Base-by-base conservation (phyloP, 1,140 invertebrate species). In the Lucilia cuprina region DNA sequence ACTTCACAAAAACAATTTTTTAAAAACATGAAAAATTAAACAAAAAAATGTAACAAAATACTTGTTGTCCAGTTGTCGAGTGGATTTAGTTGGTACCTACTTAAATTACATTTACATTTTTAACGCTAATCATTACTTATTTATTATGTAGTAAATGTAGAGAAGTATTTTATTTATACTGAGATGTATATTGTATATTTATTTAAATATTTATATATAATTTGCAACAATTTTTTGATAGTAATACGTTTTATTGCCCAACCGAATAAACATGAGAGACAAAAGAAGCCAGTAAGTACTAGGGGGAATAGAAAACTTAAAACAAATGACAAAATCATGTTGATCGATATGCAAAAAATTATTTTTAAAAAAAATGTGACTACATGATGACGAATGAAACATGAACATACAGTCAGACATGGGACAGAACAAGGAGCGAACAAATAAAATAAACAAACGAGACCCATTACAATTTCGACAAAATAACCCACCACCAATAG, bases 251-350 rank as follows among this genome's bases (percentile, higher is more conserved):
- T 70, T 70, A 70, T 70, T 70, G 19, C 65, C 25, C 10, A 70
- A 70, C n/a, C 25, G 65, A n/a, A 41, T 17, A 41, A 60, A 60
- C 55, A 60, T 60, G 1, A 60, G 7, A n/a, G 14, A 17, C n/a
- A 60, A 17, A 30, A 60, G 55, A n/a, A 25, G 65, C n/a, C n/a
- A 1, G 50, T 55, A n/a, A 2, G 49, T 49, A 12, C 49, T 9
- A 14, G 9, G 8, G 19, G n/a, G n/a, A n/a, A n/a, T n/a, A 70
- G 0, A 19, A 70, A 25, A 70, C 9, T 70, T n/a, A 17, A 19
- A 70, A 70, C 65, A 70, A 70, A 70, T 70, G 65, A 70, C 65
- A 70, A 70, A 70, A 70, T 70, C 65, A 70, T 70, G 65, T 70
- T 70, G 65, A 70, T 70, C 65, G 65, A 70, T 70, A 70, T 70